Evolutionary conservation across 2,888 invertebrate species (phyloP), one percentile per base, ranked within the genome.

Genomic region (Heteropelma amictum): DNA sequence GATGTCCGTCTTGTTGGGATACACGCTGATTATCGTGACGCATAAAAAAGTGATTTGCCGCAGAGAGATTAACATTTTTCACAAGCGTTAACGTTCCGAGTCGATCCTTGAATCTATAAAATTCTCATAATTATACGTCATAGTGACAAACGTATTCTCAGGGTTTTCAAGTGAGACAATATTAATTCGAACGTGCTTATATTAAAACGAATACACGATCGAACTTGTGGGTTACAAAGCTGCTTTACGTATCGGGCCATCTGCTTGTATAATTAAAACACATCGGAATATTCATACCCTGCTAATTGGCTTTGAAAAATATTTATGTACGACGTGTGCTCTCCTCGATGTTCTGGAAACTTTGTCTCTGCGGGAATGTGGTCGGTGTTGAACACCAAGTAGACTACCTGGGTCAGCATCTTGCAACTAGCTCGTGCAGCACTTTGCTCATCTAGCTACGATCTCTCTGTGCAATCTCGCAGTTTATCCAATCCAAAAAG

Each of bases 261-360:
- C 51, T 40, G 58, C 35, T 45, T 30, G 35, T 61, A 53, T 69
- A 69, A 74, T 74, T 69, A 54, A 74, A 38, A 49, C 65, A 19
- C 38, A 19, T 30, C 19, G 65, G 70, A 74, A 74, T 70, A 70
- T 74, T 70, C 65, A 74, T 70, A 40, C 30, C 28, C 19, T n/a
- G 38, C 65, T 56, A 61, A 70, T 70, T 70, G 74, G 65, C 70
- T 49, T 35, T 65, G 40, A 65, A 70, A 75, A 65, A 65, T 70
- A 61, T 75, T 60, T 42, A 70, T 60, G 38, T 60, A 64, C 42
- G 17, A n/a, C 49, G 72, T 17, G 49, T 38, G 14, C 49, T 26
- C 58, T 26, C 10, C 21, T 21, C 30, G 53, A 30, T 54, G 21
- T 42, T 54, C 54, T 8, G 33, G n/a, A 47, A 67, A 45, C 54